phyloP scores from a whole-genome alignment of 2,888 invertebrate genomes.

The Philaethria dido region DNA sequence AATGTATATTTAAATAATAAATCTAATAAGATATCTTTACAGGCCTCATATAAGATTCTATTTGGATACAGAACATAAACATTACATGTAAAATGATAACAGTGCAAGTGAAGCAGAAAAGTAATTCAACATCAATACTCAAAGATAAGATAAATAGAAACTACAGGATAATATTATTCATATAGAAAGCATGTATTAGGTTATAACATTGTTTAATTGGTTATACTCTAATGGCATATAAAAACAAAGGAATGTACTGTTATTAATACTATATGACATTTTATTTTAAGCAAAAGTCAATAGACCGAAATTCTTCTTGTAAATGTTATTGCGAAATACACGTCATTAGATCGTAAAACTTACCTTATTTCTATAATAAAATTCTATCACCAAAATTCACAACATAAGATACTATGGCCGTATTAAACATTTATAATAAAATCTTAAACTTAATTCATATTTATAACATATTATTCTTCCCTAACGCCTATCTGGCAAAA shows the following conservation, averaged over 20 bases:
- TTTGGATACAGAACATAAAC: conserved; percentile 19
- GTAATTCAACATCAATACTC: conserved; percentile 17
- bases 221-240: conserved; percentile 8
- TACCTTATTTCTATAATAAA: conserved; percentile 54
- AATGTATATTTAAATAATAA: neutral
- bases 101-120: conserved; percentile 13
- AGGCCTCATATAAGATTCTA: conserved; percentile 18
- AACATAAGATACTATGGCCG: conserved; percentile 50
- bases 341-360: conserved; percentile 71
- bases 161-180: conserved; percentile 18
- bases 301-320: conserved; percentile 31
- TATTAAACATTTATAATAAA: conserved; percentile 41
- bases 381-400: conserved; percentile 54
- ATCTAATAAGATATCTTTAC: conserved; percentile 21
- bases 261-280: neutral
- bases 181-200: conserved; percentile 33
- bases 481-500: conserved; percentile 57
- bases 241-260: conserved; percentile 22
- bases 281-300: conserved; percentile 19
- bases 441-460: conserved; percentile 34
- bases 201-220: conserved; percentile 29
- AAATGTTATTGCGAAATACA: conserved; percentile 56
- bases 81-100: conserved; percentile 22
- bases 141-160: conserved; percentile 31
- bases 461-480: conserved; percentile 41